Evolutionary conservation across 2,113 vertebrate species (phyloP), one percentile per base, ranked within the genome.

Genomic region (Varanus salvator): DNA sequence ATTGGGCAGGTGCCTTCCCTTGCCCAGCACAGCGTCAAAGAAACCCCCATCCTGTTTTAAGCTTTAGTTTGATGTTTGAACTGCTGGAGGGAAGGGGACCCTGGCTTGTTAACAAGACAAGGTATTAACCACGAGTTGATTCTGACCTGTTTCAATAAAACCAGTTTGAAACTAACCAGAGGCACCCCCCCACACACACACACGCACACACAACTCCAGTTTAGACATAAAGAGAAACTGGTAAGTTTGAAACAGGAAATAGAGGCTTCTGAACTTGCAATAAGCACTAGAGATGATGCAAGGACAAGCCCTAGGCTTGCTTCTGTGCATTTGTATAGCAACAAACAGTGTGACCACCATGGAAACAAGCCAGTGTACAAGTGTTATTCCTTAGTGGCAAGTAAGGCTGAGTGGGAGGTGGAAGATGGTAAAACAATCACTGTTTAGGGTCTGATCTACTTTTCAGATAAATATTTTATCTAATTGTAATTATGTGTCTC

Each of bases 381-480:
- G 87, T 93, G 93, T 81, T 95, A 92, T 92, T 96, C 92, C 95
- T 96, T 93, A 87, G 91, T 91, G 21, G 60, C 19, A 64, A 64
- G 60, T 19, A n/a, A 34, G 14, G 6, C 5, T 8, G 17, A 0
- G 9, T 7, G 87, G 85, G 71, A 76, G 88, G 84, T 92, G 86
- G 93, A 93, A n/a, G 38, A 50, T 93, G 85, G 91, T 92, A 94
- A 92, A 94, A 93, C 88, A 93, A 78, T 71, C 64, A 44, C 68
- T 92, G 91, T 84, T 90, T 93, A 90, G 91, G 91, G 85, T 86
- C 91, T 96, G 34, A 27, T 95, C 64, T 93, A 72, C 86, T 83
- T 87, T 85, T 93, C 74, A 93, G 78, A 91, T 71, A 84, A 80
- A 83, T 87, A 14, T 54, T 19, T 78, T 84, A 77, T 75, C 3